Evolutionary conservation across 2,113 vertebrate species (phyloP), one percentile per base, ranked within the genome.

Genomic region (Heterocephalus glaber): DNA sequence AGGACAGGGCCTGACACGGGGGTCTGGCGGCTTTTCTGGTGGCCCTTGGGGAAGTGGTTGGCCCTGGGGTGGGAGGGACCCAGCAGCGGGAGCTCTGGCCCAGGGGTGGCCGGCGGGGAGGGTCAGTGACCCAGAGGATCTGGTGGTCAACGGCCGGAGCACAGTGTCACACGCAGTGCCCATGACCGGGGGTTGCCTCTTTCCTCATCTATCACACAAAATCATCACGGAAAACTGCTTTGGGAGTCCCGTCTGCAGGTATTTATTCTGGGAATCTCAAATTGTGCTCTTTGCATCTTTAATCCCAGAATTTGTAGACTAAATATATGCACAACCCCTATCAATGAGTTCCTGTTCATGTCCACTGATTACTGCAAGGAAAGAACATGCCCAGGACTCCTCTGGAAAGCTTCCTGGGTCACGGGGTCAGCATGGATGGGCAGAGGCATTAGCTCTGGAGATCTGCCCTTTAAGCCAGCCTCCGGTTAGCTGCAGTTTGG

Each of bases 191-290:
- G 13, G 30, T 33, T 54, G 68, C 41, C 63, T 26, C 19, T 52
- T 79, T 74, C 77, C 61, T 92, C 58, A 38, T 66, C 79, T 92
- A 65, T 92, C 65, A 86, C 68, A 70, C 47, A 63, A 94, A 54
- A 68, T 79, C 22, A 54, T 86, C 61, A 68, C 87, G 86, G 58
- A 74, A 92, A 93, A 65, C 68, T 26, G 49, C 38, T 2, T 35
- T 47, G 47, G 70, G 76, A 60, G 54, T 87, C 58, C 90, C 65
- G 28, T 65, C 66, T 68, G 38, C 82, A 76, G 38, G 81, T 65
- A 63, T 52, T 94, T 92, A 88, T 79, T 95, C 58, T 92, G 66
- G 92, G 95, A 95, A 81, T 79, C 52, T 58, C 60, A 35, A 80
- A 47, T 47, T 66, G 41, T 12, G 16, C 33, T 90, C 77, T 86